Percentiles rank a stretch among this genome's conserved stretches.
Conservation (phyloP, 2,797 vertebrate species). For the Chelidonichthys spinosus region DNA sequence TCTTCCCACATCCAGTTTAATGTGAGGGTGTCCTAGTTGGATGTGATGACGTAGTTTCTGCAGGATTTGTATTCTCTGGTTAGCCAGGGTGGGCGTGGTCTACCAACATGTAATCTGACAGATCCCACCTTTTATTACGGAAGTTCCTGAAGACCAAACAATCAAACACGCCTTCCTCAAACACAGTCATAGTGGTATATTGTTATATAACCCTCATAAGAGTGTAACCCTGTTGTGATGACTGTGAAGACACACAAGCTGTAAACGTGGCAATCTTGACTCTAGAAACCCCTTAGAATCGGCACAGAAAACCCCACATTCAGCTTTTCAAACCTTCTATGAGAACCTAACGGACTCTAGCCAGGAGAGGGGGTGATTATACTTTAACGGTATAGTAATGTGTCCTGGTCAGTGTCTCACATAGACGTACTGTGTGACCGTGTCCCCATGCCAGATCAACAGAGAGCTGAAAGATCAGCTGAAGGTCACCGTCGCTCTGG, state of each 20-base stretch:
- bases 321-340: too few relatives aligned
- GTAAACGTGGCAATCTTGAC: too few relatives aligned
- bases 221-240: too few relatives aligned
- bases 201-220: background rate
- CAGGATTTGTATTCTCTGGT: background rate
- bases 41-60: background rate
- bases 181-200: too few relatives aligned
- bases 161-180: too few relatives aligned
- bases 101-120: background rate
- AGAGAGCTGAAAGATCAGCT: conserved; percentile 68
- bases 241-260: too few relatives aligned
- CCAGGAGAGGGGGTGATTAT: too few relatives aligned
- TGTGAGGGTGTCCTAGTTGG: background rate
- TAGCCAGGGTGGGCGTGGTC: too few relatives aligned
- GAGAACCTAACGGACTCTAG: too few relatives aligned
- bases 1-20: too few relatives aligned
- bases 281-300: too few relatives aligned
- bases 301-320: too few relatives aligned
- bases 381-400: background rate
- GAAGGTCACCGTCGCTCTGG: conserved; percentile 50
- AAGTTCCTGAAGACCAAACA: background rate
- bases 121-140: background rate
- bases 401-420: conserved; percentile 7
- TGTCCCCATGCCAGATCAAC: conserved; percentile 71
- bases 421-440: background rate